Evolutionary conservation across 2,797 vertebrate species (phyloP).

Genomic region (Syndactyla subalaris): DNA sequence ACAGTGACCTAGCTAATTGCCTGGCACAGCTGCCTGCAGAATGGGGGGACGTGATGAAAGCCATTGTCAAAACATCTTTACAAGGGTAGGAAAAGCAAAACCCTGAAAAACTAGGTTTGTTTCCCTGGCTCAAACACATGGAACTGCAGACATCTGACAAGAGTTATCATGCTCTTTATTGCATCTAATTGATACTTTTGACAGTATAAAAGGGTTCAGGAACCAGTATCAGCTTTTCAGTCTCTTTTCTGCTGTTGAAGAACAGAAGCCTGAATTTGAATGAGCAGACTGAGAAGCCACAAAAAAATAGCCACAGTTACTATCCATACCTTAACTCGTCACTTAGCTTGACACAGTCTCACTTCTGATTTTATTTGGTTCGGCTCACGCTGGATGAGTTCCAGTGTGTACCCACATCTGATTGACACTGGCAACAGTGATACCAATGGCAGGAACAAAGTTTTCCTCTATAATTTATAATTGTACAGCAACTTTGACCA

Average conservation of each 20-base stretch:
- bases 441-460: background rate
- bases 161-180: background rate
- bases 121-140: background rate
- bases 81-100: background rate
- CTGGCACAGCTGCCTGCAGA: background rate
- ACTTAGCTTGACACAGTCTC: background rate
- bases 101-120: background rate
- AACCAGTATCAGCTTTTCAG: accelerated
- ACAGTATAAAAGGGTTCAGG: background rate
- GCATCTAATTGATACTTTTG: background rate
- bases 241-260: background rate
- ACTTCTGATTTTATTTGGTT: background rate
- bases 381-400: background rate
- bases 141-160: background rate
- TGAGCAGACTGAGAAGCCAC: background rate
- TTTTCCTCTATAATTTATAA: background rate
- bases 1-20: background rate
- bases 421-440: background rate
- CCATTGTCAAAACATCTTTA: background rate
- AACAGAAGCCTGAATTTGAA: background rate
- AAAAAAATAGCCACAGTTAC: background rate
- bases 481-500: background rate
- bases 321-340: background rate
- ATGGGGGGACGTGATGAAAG: background rate
- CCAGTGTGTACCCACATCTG: background rate